A percentile compares a stretch with the other conserved stretches of the same genome.
phyloP scores from a whole-genome alignment of 2,113 vertebrate genomes.

The Calidris pygmaea region DNA sequence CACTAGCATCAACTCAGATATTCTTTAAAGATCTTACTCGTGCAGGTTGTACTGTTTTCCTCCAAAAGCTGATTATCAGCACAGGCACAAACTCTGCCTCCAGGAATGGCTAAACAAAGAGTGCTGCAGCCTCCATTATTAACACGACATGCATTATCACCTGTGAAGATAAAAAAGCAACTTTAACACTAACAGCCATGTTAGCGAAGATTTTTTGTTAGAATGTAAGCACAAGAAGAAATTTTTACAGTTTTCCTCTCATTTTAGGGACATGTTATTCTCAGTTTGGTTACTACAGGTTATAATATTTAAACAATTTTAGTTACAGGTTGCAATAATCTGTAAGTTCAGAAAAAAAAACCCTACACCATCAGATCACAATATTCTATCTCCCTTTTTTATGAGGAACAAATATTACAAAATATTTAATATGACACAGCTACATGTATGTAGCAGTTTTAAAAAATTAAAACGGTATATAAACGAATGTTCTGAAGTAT shows the following conservation, averaged over 20 bases:
- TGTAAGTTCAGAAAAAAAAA: not conserved
- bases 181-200: not conserved
- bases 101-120: constrained; percentile 93
- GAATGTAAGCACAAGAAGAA: not conserved
- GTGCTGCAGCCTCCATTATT: constrained; percentile 95
- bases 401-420: not conserved
- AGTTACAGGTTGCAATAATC: not conserved
- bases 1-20: not conserved
- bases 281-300: not conserved
- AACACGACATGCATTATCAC: constrained; percentile 92
- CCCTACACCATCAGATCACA: not conserved
- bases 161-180: constrained; percentile 68
- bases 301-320: not conserved
- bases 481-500: not conserved
- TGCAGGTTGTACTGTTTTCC: constrained; percentile 92
- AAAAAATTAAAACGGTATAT: not conserved
- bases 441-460: not conserved
- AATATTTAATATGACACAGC: not conserved
- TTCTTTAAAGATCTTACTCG: constrained; percentile 78
- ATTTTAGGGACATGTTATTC: not conserved
- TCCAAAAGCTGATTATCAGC: constrained; percentile 95
- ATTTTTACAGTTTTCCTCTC: not conserved
- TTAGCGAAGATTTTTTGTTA: not conserved
- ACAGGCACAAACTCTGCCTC: constrained; percentile 94
- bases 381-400: not conserved